Conservation (phyloP, 2,797 vertebrate genomes). For the Malacoctenus gilli region DNA sequence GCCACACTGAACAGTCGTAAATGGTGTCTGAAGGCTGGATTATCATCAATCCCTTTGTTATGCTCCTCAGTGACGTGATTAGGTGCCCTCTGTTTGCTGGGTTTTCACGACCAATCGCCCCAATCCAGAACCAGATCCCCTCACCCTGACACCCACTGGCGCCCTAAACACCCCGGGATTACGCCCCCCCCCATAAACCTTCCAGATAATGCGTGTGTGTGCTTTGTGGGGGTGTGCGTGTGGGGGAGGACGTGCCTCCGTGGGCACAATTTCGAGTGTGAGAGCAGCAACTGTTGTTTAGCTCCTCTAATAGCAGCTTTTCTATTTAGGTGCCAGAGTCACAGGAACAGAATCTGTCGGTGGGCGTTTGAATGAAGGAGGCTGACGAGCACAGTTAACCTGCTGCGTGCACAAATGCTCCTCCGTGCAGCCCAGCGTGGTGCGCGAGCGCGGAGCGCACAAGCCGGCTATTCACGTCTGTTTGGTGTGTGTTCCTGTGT, state of each 20-base stretch:
- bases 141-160: slow-evolving; percentile 48
- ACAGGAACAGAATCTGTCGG: slow-evolving; percentile 78
- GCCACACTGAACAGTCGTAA: not conserved
- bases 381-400: slow-evolving; percentile 66
- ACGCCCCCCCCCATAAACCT: slow-evolving; percentile 72
- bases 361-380: slow-evolving; percentile 76
- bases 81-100: slow-evolving; percentile 45
- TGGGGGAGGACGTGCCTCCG: slow-evolving; percentile 48
- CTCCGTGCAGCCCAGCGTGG: slow-evolving; percentile 24
- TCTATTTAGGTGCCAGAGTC: slow-evolving; percentile 77
- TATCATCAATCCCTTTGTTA: slow-evolving; percentile 62
- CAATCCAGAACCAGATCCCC: slow-evolving; percentile 45
- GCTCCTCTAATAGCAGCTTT: slow-evolving; percentile 73
- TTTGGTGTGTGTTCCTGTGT: not conserved
- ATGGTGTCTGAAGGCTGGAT: slow-evolving; percentile 34
- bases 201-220: slow-evolving; percentile 30
- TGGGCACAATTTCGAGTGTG: slow-evolving; percentile 54
- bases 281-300: slow-evolving; percentile 71
- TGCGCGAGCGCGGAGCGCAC: slow-evolving; percentile 2
- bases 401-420: slow-evolving; percentile 71
- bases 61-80: slow-evolving; percentile 51
- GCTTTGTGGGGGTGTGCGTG: slow-evolving; percentile 24
- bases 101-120: slow-evolving; percentile 39
- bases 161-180: slow-evolving; percentile 58
- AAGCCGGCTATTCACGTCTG: not conserved